A percentile compares a stretch with the other conserved stretches of the same genome.
Conservation (phyloP, 2,113 vertebrate species). For the Cranoglanis bouderius region DNA sequence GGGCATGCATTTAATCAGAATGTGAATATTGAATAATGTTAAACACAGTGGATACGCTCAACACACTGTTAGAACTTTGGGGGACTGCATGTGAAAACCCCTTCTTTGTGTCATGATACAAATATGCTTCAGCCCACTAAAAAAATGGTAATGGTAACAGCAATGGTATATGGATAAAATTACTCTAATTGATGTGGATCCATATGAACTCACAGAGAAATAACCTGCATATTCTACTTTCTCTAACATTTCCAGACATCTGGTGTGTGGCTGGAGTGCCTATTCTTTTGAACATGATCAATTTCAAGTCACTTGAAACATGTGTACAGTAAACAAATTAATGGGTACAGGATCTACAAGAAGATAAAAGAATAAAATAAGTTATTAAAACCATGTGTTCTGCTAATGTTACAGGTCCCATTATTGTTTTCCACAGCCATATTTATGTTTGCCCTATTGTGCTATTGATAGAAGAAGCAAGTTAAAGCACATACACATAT, state of each 20-base stretch:
- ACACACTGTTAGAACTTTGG: neutral
- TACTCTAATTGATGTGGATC: neutral
- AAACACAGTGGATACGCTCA: neutral
- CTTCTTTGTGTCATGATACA: neutral
- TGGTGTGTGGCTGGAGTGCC: neutral
- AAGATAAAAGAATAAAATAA: neutral
- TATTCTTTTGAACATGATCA: neutral
- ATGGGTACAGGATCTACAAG: neutral
- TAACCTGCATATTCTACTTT: neutral
- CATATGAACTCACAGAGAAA: neutral
- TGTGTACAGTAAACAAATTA: neutral
- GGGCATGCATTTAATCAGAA: neutral
- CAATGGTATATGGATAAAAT: neutral
- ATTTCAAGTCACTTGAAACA: neutral
- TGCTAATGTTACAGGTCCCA: neutral
- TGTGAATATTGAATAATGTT: neutral
- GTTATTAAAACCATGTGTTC: neutral
- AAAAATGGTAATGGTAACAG: neutral
- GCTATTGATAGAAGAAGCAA: neutral
- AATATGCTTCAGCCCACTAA: neutral
- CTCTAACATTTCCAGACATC: neutral
- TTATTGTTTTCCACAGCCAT: neutral
- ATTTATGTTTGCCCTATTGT: neutral
- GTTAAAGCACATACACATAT: neutral
- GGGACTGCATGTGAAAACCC: neutral